These are phyloP conservation scores for Carcina quercana DNA, from an alignment of 2,888 invertebrate genomes.

Conservation along the genomic window DNA sequence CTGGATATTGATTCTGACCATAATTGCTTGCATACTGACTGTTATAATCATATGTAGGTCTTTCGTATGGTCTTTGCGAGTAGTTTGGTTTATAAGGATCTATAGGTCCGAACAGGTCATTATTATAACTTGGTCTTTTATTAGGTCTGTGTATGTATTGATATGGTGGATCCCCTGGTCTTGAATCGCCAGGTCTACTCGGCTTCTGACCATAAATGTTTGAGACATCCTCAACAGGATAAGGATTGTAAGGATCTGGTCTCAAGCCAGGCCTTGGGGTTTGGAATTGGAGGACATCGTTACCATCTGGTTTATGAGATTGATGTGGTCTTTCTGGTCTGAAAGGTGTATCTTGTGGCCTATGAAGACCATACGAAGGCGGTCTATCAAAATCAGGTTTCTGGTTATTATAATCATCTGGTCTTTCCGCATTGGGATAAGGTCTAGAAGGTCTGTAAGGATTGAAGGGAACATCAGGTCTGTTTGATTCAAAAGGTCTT, in stretches of 20 bases:
- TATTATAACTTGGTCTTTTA: conserved; percentile 39
- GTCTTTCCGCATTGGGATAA: conserved; percentile 33
- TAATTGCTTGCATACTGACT: conserved; percentile 49
- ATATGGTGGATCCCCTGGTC: conserved; percentile 43
- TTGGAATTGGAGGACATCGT: conserved; percentile 49
- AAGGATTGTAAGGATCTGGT: conserved; percentile 34
- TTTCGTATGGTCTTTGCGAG: conserved; percentile 27
- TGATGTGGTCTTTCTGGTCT: conserved; percentile 27
- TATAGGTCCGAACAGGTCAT: conserved; percentile 28
- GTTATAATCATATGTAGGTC: conserved; percentile 36
- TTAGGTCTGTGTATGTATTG: conserved; percentile 50
- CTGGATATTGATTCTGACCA: conserved; percentile 36
- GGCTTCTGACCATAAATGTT: conserved; percentile 35
- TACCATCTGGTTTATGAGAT: conserved; percentile 34
- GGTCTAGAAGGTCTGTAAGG: conserved; percentile 29
- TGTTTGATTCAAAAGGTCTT: conserved; percentile 29
- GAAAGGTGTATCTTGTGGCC: conserved; percentile 46
- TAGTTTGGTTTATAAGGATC: conserved; percentile 32
- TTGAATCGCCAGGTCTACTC: conserved; percentile 13
- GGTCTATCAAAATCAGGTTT: conserved; percentile 42
- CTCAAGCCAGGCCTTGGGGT: conserved; percentile 23
- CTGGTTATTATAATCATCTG: conserved; percentile 41
- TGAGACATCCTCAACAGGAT: conserved; percentile 26
- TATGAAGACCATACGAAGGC: conserved; percentile 51
- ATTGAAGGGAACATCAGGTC: conserved; percentile 20